Conservation (phyloP, 2,797 vertebrate genomes). For the Tangara arthus region DNA sequence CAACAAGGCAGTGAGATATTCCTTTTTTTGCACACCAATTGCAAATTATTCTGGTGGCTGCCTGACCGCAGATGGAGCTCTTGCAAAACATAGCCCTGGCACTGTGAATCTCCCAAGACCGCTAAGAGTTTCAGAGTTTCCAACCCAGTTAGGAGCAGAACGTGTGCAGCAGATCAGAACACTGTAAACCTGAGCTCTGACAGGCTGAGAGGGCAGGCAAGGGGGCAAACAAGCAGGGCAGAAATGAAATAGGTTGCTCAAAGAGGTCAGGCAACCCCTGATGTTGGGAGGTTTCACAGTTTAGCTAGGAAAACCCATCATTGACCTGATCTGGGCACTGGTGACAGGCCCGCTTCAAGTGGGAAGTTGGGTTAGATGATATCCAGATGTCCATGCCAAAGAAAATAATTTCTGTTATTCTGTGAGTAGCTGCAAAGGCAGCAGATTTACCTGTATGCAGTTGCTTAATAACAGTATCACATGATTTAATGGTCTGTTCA, state of each 20-base stretch:
- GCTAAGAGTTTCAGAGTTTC: neutral
- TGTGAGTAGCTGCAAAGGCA: neutral
- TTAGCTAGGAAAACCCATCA: neutral
- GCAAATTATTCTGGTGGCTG: neutral
- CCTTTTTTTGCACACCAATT: neutral
- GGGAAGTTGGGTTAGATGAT: neutral
- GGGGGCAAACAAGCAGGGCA: neutral
- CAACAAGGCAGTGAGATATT: neutral
- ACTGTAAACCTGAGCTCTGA: rapidly evolving
- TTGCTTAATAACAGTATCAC: neutral
- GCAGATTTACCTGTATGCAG: neutral
- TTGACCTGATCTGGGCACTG: neutral
- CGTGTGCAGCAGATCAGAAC: neutral
- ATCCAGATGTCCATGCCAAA: neutral
- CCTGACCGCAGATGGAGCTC: neutral
- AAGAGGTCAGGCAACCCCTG: neutral
- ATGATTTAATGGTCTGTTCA: neutral
- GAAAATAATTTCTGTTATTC: neutral
- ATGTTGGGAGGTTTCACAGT: neutral
- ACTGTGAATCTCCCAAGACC: neutral
- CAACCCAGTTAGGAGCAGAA: neutral
- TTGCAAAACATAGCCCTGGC: neutral
- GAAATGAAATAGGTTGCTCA: rapidly evolving
- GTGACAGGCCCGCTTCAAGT: neutral
- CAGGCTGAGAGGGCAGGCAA: neutral